These are phyloP conservation scores for Drosophila mettleri DNA, from an alignment of 2,888 invertebrate species.

Conservation along the genomic window DNA sequence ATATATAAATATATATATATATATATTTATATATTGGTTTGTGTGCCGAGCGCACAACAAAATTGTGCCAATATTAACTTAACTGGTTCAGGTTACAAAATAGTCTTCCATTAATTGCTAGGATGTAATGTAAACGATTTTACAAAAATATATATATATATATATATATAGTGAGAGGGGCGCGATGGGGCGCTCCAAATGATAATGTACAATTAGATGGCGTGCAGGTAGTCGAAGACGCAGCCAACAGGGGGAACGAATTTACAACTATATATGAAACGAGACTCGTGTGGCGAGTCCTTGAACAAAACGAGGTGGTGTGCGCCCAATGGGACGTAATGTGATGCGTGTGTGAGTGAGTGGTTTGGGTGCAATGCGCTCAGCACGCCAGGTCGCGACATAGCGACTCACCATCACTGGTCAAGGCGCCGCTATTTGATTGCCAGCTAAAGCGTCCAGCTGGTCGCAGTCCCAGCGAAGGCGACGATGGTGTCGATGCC, in stretches of 20 bases:
- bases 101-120: conserved; percentile 21
- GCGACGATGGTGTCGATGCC: conserved; percentile 60
- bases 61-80: conserved; percentile 22
- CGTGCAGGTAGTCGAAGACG: conserved; percentile 25
- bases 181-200: conserved; percentile 21
- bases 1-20: conserved; percentile 24
- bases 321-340: background rate
- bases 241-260: conserved; percentile 33
- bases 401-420: conserved; percentile 50
- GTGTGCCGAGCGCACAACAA: conserved; percentile 41
- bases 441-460: conserved; percentile 49
- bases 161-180: conserved; percentile 10
- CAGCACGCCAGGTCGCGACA: conserved; percentile 69
- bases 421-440: conserved; percentile 20
- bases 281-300: conserved; percentile 41
- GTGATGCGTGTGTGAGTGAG: background rate
- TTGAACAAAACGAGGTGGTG: conserved; percentile 55
- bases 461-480: conserved; percentile 24
- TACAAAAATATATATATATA: conserved; percentile 33
- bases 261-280: conserved; percentile 52
- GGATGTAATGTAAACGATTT: conserved; percentile 40
- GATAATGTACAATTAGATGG: conserved; percentile 42
- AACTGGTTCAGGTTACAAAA: conserved; percentile 25
- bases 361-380: conserved; percentile 44
- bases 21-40: conserved; percentile 3